phyloP scores from a whole-genome alignment of 2,797 vertebrate species.

The Ceryle rudis region DNA sequence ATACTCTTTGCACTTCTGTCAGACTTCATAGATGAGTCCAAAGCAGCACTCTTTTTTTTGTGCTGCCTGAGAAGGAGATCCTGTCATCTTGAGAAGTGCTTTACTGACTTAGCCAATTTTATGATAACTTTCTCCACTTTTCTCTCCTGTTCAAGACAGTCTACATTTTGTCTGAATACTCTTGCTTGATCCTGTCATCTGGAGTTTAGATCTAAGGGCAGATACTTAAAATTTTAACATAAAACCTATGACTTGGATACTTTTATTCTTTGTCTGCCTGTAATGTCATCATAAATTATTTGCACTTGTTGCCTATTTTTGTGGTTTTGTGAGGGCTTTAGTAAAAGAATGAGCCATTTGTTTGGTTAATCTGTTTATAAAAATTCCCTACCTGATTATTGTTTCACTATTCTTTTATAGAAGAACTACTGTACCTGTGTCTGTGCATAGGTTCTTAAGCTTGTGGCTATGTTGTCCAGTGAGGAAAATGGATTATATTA shows the following conservation, averaged over 20 bases:
- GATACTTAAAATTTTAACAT: neutral
- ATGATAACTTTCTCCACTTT: neutral
- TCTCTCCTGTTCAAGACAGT: neutral
- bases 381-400: neutral
- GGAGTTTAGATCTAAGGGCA: neutral
- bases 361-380: neutral
- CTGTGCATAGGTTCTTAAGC: neutral
- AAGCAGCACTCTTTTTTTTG: neutral
- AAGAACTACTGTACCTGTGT: neutral
- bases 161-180: neutral
- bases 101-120: neutral
- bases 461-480: neutral
- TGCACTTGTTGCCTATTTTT: neutral
- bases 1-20: neutral
- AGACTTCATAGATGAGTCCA: neutral
- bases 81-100: neutral
- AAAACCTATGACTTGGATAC: neutral
- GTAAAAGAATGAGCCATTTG: neutral
- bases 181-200: neutral
- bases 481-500: neutral
- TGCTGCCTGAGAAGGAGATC: neutral
- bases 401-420: neutral
- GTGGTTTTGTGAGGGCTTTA: fast-evolving
- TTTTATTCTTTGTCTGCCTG: neutral
- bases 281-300: neutral